Evolutionary conservation across 2,888 invertebrate genomes (phyloP).

Genomic region (Calameuta filiformis): DNA sequence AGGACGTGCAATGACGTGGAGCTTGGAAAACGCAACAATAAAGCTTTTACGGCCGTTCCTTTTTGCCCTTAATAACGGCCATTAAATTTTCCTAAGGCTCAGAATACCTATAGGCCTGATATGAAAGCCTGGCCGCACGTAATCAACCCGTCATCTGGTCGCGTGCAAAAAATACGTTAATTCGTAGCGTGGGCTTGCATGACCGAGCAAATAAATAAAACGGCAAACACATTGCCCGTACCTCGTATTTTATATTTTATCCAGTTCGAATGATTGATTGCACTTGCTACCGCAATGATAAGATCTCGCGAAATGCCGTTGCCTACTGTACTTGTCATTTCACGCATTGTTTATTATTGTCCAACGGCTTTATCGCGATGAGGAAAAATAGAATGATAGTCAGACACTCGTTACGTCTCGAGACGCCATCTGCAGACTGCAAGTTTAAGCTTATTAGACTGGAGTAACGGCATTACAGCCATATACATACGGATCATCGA

Average conservation of each 20-base stretch:
- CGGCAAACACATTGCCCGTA: constrained; percentile 50
- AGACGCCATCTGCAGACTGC: not conserved
- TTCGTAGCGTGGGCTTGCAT: constrained; percentile 55
- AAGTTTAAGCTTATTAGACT: not conserved
- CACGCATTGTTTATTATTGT: constrained; percentile 65
- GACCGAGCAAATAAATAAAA: constrained; percentile 63
- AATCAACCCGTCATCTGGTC: constrained; percentile 55
- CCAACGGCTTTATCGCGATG: constrained; percentile 59
- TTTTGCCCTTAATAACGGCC: constrained; percentile 14
- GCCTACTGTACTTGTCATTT: constrained; percentile 59
- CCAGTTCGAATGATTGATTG: constrained; percentile 62
- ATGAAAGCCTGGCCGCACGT: constrained; percentile 28
- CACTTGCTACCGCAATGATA: constrained; percentile 51
- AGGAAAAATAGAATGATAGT: constrained; percentile 15
- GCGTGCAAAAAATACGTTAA: constrained; percentile 63
- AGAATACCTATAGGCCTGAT: constrained; percentile 5
- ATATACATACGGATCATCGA: not conserved
- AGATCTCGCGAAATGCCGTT: constrained; percentile 59
- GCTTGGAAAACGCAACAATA: not conserved
- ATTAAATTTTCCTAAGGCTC: constrained; percentile 21
- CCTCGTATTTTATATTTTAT: constrained; percentile 63
- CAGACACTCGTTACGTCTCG: not conserved
- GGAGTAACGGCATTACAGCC: not conserved
- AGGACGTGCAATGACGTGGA: not conserved
- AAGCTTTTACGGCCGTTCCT: not conserved